phyloP scores from a whole-genome alignment of 2,113 vertebrate genomes.

The Laticauda colubrina region DNA sequence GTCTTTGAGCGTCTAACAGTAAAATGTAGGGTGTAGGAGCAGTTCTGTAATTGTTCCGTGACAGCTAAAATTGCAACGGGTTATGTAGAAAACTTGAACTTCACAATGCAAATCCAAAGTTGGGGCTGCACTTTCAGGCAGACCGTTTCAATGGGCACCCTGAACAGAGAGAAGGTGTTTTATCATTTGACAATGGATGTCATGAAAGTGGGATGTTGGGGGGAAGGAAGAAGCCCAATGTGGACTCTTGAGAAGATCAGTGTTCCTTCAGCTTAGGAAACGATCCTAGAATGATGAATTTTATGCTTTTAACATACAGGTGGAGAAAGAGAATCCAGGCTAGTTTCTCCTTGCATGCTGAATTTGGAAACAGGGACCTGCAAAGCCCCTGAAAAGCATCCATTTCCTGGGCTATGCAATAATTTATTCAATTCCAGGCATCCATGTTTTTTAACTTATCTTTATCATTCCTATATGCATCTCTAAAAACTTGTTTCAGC shows the following conservation, averaged over 20 bases:
- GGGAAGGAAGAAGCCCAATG: background rate
- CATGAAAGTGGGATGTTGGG: background rate
- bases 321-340: background rate
- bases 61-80: background rate
- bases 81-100: background rate
- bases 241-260: background rate
- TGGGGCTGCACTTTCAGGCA: no score
- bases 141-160: no score
- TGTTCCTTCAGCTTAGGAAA: background rate
- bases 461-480: background rate
- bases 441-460: background rate
- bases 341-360: background rate
- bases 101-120: background rate
- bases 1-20: background rate
- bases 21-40: background rate
- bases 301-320: background rate
- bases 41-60: background rate
- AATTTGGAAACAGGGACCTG: background rate
- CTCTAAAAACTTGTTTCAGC: background rate
- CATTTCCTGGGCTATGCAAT: background rate
- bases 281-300: background rate
- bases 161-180: no score
- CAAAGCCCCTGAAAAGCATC: background rate
- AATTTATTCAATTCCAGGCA: background rate
- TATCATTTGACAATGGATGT: no score